Base-by-base conservation (phyloP, 2,888 invertebrate species). In the Cosmorhoe ocellata region DNA sequence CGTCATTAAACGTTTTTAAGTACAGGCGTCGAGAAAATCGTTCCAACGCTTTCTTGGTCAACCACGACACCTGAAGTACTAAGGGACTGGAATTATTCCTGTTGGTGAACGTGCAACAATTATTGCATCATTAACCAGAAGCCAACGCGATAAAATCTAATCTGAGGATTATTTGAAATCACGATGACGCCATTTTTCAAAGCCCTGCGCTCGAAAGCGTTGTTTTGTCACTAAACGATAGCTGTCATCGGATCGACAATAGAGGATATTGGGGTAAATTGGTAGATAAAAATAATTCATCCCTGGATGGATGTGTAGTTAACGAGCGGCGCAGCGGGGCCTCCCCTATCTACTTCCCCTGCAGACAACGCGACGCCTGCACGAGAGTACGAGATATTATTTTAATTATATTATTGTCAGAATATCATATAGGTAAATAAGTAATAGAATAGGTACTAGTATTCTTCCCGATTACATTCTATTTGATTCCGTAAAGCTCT, bases 231-330 rank as follows among this genome's bases (percentile, higher is more conserved):
- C 67, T 70, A 67, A 71, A 73, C 71, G 78, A 76, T 76, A 68
- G 72, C 74, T 81, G 84, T 85, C 86, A 78, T 75, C 79, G 71
- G 54, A 67, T 68, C 69, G 67, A 80, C 84, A 82, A 84, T 81
- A 74, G 75, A 74, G 70, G 69, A 76, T 80, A 86, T 82, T 87
- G 86, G 85, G 84, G 84, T 86, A 87, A 87, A 87, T 84, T 84
- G 87, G 79, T 78, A 80, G 82, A 87, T 86, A 83, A 86, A 82
- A 88, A 86, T 85, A 84, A 89, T 85, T 80, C 81, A 85, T 86
- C 79, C 77, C 67, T 76, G 68, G 80, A 75, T 76, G 68, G 80
- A 75, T 76, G 71, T 74, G 74, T 74, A 79, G 84, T 81, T 87
- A 88, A 86, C 85, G 83, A 84, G 75, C 74, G 63, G 27, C 75